Evolutionary conservation across 2,888 invertebrate species (phyloP).

Genomic region (Athrips mouffetella): DNA sequence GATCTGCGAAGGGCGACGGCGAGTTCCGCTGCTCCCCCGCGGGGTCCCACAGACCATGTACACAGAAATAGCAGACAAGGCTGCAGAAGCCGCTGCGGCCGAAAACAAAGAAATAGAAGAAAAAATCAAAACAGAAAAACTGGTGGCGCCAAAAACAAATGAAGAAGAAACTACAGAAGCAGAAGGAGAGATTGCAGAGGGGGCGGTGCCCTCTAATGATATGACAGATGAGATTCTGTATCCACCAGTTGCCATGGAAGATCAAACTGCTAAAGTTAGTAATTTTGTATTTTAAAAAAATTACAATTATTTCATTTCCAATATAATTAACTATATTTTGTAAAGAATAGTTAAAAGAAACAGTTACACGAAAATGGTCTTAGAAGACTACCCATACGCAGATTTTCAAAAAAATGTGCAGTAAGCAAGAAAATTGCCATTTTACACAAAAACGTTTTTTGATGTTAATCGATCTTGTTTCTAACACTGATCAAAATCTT

Average conservation of each 20-base stretch:
- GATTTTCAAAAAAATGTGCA: no score
- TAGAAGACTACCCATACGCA: no score
- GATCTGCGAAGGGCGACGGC: slow-evolving; percentile 91
- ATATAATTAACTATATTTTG: no score
- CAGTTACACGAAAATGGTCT: no score
- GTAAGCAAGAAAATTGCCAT: no score
- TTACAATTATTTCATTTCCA: no score
- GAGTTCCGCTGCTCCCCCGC: slow-evolving; percentile 89
- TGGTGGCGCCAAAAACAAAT: slow-evolving; percentile 52
- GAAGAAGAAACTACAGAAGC: slow-evolving; percentile 52
- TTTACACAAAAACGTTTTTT: no score
- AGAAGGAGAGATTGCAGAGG: slow-evolving; percentile 55
- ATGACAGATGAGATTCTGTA: slow-evolving; percentile 49
- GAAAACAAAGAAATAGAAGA: slow-evolving; percentile 62
- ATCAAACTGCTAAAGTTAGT: slow-evolving; percentile 60
- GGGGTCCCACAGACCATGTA: slow-evolving; percentile 91
- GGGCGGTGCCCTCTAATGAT: slow-evolving; percentile 43
- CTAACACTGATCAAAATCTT: no score
- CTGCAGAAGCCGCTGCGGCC: slow-evolving; percentile 72
- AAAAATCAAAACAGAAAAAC: slow-evolving; percentile 57
- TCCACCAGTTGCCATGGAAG: slow-evolving; percentile 69
- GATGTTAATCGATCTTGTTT: no score
- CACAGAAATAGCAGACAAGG: slow-evolving; percentile 89
- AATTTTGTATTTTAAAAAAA: slow-evolving; percentile 7
- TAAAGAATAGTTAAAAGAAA: no score